phyloP scores from a whole-genome alignment of 1,140 invertebrate species.

The Pentalonia nigronervosa region DNA sequence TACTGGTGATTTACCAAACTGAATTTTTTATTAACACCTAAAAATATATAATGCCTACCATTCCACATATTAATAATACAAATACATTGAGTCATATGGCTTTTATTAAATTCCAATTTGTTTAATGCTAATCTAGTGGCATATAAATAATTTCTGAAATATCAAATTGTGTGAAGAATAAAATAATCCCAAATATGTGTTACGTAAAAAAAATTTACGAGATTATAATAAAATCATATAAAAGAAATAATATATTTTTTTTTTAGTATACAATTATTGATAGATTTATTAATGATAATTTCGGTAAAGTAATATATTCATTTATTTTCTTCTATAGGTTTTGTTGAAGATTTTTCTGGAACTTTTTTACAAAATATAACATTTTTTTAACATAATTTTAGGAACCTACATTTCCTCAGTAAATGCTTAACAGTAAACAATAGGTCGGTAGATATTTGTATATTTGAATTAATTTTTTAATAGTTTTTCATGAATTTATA shows the following conservation, averaged over 20 bases:
- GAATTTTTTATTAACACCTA: not conserved
- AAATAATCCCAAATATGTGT: not conserved
- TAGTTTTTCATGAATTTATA: slow-evolving; percentile 18
- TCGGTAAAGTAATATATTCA: not conserved
- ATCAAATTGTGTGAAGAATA: not conserved
- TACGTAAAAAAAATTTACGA: not conserved
- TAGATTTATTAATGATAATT: not conserved
- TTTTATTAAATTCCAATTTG: not conserved
- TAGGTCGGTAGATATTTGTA: not conserved
- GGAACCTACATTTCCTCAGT: not conserved
- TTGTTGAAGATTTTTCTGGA: not conserved
- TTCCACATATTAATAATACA: not conserved
- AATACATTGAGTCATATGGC: not conserved
- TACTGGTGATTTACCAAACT: slow-evolving; percentile 24
- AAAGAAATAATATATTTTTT: not conserved
- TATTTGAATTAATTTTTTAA: not conserved
- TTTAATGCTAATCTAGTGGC: not conserved
- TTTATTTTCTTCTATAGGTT: not conserved
- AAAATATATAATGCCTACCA: not conserved
- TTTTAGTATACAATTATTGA: not conserved
- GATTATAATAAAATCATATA: not conserved
- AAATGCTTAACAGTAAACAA: not conserved
- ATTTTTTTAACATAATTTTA: not conserved
- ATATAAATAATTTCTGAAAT: not conserved
- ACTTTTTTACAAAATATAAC: not conserved